Base-by-base conservation (phyloP, 2,888 invertebrate species). In the Andrena marginata region DNA sequence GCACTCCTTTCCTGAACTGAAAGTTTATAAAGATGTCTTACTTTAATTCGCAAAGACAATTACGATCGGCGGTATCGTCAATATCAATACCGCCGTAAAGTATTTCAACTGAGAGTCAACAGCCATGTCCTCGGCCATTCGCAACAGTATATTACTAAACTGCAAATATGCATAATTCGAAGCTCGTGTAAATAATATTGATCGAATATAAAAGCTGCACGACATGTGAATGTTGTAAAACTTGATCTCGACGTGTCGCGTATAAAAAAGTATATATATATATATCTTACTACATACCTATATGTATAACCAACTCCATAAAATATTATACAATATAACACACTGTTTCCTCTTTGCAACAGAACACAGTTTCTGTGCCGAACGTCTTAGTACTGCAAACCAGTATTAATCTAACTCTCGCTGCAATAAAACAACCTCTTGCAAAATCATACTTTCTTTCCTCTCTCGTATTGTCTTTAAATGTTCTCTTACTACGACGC, bases 391-490 rank as follows among this genome's bases (percentile, higher is more conserved):
- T 76, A 82, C 71, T 80, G 77, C 64, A 54, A 77, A 81, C 77
- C 82, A 81, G 77, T 81, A 83, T 81, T 73, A 73, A 77, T 77
- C 82, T 83, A 81, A 81, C 67, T 82, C 82, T 87, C 68, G 75
- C 76, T 80, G 80, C 63, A 79, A 80, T 67, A 71, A 80, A 84
- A 85, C 76, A 75, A 73, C 72, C 67, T 85, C 82, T 78, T 80
- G 80, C 80, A 85, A 56, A 84, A 88, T 89, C 84, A 80, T 84
- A 23, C 23, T 51, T 88, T 73, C 71, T 8, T 85, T 84, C 77
- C 72, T 82, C 77, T 82, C 68, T 80, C 73, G 72, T 88, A 89
- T 89, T 89, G 86, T 89, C 82, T 80, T 77, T 83, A 59, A 76
- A 16, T 77, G 16, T 62, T 79, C 68, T 75, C 70, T 76, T 83